phyloP scores from a whole-genome alignment of 2,113 vertebrate species.

The Scortum barcoo region DNA sequence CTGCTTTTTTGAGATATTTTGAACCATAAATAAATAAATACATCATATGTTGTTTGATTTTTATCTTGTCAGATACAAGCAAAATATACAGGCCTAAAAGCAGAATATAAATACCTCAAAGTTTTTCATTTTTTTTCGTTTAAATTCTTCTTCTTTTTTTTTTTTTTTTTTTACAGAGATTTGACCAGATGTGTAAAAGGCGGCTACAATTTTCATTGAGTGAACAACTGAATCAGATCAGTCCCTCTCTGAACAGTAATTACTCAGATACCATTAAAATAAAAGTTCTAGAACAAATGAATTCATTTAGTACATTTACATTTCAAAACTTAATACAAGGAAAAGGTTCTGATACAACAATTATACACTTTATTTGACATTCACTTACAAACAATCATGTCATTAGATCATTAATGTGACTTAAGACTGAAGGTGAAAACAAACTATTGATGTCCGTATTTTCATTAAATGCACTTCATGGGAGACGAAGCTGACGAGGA shows the following conservation, averaged over 20 bases:
- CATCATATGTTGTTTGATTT: not conserved
- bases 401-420: not conserved
- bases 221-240: not conserved
- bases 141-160: not conserved
- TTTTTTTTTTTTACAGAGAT: not conserved
- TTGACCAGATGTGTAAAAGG: not conserved
- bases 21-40: not conserved
- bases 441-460: not conserved
- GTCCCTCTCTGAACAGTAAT: not conserved
- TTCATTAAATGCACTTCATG: conserved; percentile 21
- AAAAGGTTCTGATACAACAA: not conserved
- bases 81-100: not conserved
- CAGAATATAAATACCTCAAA: not conserved
- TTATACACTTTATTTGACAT: conserved; percentile 45
- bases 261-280: not conserved
- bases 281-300: not conserved
- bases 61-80: not conserved
- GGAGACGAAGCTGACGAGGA: not conserved
- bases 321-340: not conserved
- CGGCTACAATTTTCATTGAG: not conserved
- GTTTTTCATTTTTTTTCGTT: not conserved
- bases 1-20: not conserved
- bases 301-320: not conserved
- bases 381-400: conserved; percentile 27
- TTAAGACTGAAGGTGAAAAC: conserved; percentile 23